A percentile compares a stretch with the other conserved stretches of the same genome.
These are phyloP conservation scores for Ranitomeya imitator DNA, from an alignment of 2,113 vertebrate genomes.

Conservation along the genomic window DNA sequence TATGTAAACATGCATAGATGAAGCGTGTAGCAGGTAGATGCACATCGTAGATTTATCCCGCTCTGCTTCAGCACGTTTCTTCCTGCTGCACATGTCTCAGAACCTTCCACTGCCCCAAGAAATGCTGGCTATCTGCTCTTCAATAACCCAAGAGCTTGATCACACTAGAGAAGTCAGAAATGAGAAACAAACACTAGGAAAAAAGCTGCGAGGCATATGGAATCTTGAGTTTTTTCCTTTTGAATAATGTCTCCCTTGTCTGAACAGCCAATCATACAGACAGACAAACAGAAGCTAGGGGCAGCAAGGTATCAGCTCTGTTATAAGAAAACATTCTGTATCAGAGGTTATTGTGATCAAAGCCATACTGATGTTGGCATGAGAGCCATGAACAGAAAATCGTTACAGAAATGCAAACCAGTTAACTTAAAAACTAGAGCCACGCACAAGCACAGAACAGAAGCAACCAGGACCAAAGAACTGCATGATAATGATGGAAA, in stretches of 20 bases:
- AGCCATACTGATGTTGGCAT: conserved; percentile 49
- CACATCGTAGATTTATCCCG: neutral
- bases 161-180: conserved; percentile 55
- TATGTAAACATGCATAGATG: conserved; percentile 13
- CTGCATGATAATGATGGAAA: conserved; percentile 27
- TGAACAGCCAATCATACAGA: conserved; percentile 56
- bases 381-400: conserved; percentile 53
- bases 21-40: conserved; percentile 25
- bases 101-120: conserved; percentile 51
- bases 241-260: conserved; percentile 56
- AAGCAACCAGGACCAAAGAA: conserved; percentile 35
- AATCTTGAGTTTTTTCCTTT: conserved; percentile 52
- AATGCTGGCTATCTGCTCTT: conserved; percentile 44
- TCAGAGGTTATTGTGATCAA: conserved; percentile 56
- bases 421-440: conserved; percentile 48
- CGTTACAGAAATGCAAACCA: conserved; percentile 50
- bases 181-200: conserved; percentile 51
- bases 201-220: conserved; percentile 47
- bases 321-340: conserved; percentile 49
- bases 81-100: conserved; percentile 25
- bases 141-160: conserved; percentile 56
- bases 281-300: conserved; percentile 52
- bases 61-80: conserved; percentile 18
- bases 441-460: conserved; percentile 40
- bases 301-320: conserved; percentile 43